phyloP scores from a whole-genome alignment of 2,797 vertebrate species.

The Rhodeus uyekii region DNA sequence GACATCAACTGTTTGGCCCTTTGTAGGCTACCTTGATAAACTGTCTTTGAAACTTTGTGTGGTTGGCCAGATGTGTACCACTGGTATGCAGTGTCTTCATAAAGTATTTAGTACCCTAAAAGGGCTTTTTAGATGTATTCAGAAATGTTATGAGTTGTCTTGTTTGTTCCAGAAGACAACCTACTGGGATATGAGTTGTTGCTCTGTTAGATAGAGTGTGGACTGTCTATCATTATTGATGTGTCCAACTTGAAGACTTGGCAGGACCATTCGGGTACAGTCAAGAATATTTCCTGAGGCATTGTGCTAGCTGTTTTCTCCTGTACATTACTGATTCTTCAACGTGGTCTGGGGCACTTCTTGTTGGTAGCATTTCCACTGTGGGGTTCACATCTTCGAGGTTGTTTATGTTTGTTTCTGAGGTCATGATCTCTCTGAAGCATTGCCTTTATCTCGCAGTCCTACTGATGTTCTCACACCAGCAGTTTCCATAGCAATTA shows the following conservation, averaged over 20 bases:
- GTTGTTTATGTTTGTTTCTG: slow-evolving; percentile 9
- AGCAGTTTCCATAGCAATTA: slow-evolving; percentile 54
- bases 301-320: not conserved
- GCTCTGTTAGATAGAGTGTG: slow-evolving; percentile 9
- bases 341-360: not conserved
- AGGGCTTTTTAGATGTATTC: too few relatives aligned
- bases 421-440: not conserved
- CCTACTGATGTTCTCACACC: slow-evolving; percentile 25
- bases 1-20: too few relatives aligned
- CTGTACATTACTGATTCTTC: not conserved
- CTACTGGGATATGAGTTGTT: slow-evolving; percentile 1
- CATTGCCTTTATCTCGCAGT: slow-evolving; percentile 1
- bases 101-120: too few relatives aligned
- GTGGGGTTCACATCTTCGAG: not conserved
- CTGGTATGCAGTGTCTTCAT: too few relatives aligned
- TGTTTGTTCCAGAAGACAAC: slow-evolving; percentile 12
- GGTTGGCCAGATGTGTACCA: too few relatives aligned
- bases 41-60: too few relatives aligned
- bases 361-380: not conserved
- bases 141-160: too few relatives aligned
- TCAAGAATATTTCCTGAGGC: not conserved
- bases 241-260: slow-evolving; percentile 14
- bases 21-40: too few relatives aligned
- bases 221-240: slow-evolving; percentile 31
- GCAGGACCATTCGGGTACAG: not conserved